phyloP scores from a whole-genome alignment of 1,140 invertebrate species.

The Heterodera carotae region DNA sequence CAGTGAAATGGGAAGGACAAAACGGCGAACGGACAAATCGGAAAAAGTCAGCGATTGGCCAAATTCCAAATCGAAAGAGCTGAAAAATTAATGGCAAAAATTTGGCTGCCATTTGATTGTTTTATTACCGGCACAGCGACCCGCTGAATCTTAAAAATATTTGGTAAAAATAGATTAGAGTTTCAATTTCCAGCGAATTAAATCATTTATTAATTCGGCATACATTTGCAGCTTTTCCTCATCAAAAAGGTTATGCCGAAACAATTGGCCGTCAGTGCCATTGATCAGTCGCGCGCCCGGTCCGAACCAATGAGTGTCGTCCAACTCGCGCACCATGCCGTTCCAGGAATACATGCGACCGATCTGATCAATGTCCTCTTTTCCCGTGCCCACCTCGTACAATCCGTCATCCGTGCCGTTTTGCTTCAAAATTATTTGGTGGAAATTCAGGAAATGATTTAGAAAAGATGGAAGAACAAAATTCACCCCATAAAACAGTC shows the following conservation, averaged over 20 bases:
- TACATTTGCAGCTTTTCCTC: conserved; percentile 35
- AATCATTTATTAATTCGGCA: neutral
- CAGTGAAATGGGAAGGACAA: conserved; percentile 41
- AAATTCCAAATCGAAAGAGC: conserved; percentile 57
- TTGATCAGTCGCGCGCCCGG: conserved; percentile 54
- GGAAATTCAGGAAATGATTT: no score
- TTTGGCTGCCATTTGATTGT: no score
- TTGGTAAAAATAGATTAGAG: no score
- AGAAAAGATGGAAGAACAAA: neutral
- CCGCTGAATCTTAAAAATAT: conserved; percentile 48
- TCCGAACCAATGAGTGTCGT: conserved; percentile 46
- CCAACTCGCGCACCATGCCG: conserved; percentile 26
- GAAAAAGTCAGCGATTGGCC: conserved; percentile 15
- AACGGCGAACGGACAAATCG: conserved; percentile 49
- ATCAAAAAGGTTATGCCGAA: conserved; percentile 45
- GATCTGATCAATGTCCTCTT: conserved; percentile 27
- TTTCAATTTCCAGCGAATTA: no score
- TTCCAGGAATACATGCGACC: conserved; percentile 46
- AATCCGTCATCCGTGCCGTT: conserved; percentile 48
- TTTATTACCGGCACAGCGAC: conserved; percentile 52
- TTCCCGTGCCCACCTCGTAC: conserved; percentile 58
- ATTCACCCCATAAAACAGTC: conserved; percentile 60
- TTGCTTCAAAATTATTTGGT: conserved; percentile 27
- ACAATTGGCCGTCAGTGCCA: conserved; percentile 62
- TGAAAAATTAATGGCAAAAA: conserved; percentile 36